Evolutionary conservation across 2,797 vertebrate genomes (phyloP).

Genomic region (Austrolebias charrua): DNA sequence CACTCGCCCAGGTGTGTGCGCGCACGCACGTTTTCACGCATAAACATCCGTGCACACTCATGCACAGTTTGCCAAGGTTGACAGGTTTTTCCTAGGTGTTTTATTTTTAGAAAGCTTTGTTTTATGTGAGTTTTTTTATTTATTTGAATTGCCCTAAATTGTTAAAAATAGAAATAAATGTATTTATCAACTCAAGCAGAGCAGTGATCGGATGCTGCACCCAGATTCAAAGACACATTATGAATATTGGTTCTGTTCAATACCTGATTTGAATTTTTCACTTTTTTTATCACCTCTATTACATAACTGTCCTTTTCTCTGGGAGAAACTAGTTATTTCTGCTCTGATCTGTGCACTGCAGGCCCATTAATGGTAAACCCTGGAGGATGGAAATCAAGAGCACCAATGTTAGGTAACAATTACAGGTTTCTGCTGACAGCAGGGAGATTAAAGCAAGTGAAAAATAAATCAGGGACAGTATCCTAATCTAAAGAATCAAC

Average conservation of each 20-base stretch:
- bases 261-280: constrained; percentile 32
- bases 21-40: constrained; percentile 17
- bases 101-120: constrained; percentile 38
- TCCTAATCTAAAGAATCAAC: constrained; percentile 1
- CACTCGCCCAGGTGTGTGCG: constrained; percentile 8
- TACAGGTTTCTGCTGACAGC: constrained; percentile 9
- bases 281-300: constrained; percentile 34
- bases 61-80: constrained; percentile 17
- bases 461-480: constrained; percentile 1
- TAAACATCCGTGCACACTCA: constrained; percentile 17
- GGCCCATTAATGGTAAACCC: constrained; percentile 27
- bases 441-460: constrained; percentile 2
- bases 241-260: constrained; percentile 40
- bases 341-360: neutral
- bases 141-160: too few relatives aligned
- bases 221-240: constrained; percentile 17
- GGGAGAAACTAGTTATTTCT: neutral
- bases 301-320: constrained; percentile 32
- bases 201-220: constrained; percentile 12
- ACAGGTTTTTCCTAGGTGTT: constrained; percentile 44
- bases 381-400: constrained; percentile 25
- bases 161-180: too few relatives aligned
- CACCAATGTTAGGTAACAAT: constrained; percentile 26
- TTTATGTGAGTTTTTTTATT: constrained; percentile 1
- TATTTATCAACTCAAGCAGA: neutral